Evolutionary conservation across 2,888 invertebrate species (phyloP).

Genomic region (Dermolepida albohirtum): DNA sequence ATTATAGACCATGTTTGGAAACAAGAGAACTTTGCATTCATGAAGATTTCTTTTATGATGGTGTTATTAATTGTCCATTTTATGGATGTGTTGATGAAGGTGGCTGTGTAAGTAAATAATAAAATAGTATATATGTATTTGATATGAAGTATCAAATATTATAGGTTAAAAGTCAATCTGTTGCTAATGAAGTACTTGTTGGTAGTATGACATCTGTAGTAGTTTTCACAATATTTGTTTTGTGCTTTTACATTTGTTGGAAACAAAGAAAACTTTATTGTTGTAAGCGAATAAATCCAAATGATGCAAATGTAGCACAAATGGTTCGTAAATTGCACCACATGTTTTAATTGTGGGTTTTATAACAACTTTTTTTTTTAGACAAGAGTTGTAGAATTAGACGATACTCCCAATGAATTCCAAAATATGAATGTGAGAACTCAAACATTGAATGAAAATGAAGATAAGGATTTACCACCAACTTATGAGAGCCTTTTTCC

Average conservation of each 20-base stretch:
- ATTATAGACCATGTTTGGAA: slow-evolving; percentile 52
- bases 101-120: slow-evolving; percentile 55
- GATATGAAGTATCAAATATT: neutral
- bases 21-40: slow-evolving; percentile 61
- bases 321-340: slow-evolving; percentile 7
- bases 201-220: slow-evolving; percentile 67
- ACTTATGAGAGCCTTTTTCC: slow-evolving; percentile 70
- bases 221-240: slow-evolving; percentile 66
- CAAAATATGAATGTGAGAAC: neutral
- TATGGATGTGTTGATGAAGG: slow-evolving; percentile 65
- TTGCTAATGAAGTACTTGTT: slow-evolving; percentile 64
- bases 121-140: neutral
- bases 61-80: slow-evolving; percentile 65
- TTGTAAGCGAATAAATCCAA: slow-evolving; percentile 63
- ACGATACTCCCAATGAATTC: slow-evolving; percentile 48
- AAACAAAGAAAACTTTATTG: slow-evolving; percentile 67
- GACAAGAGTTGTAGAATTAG: slow-evolving; percentile 54
- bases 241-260: slow-evolving; percentile 66
- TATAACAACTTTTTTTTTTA: too few species aligned
- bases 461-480: slow-evolving; percentile 69
- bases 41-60: slow-evolving; percentile 65
- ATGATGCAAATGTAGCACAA: slow-evolving; percentile 40
- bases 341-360: too few species aligned
- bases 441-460: slow-evolving; percentile 22
- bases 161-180: slow-evolving; percentile 27